Base-by-base conservation (phyloP, 2,888 invertebrate genomes). In the Drosophila cyrtoloma region DNA sequence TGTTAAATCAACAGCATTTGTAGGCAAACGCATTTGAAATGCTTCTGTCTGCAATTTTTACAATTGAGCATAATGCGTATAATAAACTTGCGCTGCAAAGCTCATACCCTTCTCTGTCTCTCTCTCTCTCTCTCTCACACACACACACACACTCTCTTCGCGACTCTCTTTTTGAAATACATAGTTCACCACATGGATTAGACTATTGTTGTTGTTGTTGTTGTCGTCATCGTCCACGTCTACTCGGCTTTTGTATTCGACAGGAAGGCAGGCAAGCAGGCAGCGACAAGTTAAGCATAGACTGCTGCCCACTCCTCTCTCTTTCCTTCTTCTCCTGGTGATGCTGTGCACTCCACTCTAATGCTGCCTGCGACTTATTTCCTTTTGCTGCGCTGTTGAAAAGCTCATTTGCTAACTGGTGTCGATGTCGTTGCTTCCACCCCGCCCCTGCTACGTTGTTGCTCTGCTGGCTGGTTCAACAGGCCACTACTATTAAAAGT, bases 401-500 rank as follows among this genome's bases (percentile, higher is more conserved):
- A 71, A 77, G 80, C 79, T 77, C 79, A 61, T 58, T 39, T 57
- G 39, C 39, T n/a, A 28, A 30, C 39, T 39, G 28, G 28, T 61
- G 64, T 68, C 64, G 67, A 44, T 62, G 63, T 66, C 57, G 71
- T 55, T 55, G 72, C 39, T 28, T 28, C n/a, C 39, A 33, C 26
- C 35, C 33, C 26, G 69, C 33, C 35, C 55, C 44, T 60, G 37
- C 62, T 51, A 37, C 51, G 62, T 61, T 76, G 71, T 70, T 73
- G 70, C 67, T 71, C 47, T 56, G 60, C 50, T 73, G 71, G 55
- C 75, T 79, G 77, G 91, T 84, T 91, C 90, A 90, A 91, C 91
- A 91, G 91, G 91, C 91, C 80, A 87, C 78, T 79, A 89, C 81
- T 77, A 90, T 84, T 90, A 82, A 80, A 76, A 82, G 30, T 57